Conservation (phyloP, 2,113 vertebrate genomes). For the Ursus arctos region DNA sequence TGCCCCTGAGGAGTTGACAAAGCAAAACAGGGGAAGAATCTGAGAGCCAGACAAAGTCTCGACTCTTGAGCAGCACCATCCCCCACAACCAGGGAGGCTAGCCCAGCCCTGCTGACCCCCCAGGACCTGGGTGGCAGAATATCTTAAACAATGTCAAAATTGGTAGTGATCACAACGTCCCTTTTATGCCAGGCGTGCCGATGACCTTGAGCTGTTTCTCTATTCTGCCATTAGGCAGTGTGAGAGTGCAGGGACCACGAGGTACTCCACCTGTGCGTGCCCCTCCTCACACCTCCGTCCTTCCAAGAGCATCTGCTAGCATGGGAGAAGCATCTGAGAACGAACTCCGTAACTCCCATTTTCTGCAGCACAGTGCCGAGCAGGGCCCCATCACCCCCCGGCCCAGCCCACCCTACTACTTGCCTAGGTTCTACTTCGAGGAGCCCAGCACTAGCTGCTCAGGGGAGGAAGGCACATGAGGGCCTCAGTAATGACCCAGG, state of each 20-base stretch:
- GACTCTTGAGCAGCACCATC: background rate
- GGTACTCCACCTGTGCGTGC: background rate
- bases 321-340: background rate
- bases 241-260: background rate
- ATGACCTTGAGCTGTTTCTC: background rate
- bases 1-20: background rate
- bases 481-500: background rate
- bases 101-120: too few relatives aligned
- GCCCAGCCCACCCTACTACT: rapidly evolving
- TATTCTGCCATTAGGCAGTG: background rate
- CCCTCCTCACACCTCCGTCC: background rate
- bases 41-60: background rate
- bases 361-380: background rate
- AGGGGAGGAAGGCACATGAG: background rate
- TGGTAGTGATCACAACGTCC: background rate
- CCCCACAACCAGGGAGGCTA: background rate
- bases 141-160: background rate
- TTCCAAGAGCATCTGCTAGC: background rate
- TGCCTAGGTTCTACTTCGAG: background rate
- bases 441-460: background rate
- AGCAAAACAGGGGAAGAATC: background rate
- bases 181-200: rapidly evolving
- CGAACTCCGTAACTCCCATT: background rate
- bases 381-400: rapidly evolving
- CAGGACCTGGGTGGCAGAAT: rapidly evolving